These are phyloP conservation scores for Zaprionus ghesquierei DNA, from an alignment of 1,140 invertebrate species.

Conservation along the genomic window DNA sequence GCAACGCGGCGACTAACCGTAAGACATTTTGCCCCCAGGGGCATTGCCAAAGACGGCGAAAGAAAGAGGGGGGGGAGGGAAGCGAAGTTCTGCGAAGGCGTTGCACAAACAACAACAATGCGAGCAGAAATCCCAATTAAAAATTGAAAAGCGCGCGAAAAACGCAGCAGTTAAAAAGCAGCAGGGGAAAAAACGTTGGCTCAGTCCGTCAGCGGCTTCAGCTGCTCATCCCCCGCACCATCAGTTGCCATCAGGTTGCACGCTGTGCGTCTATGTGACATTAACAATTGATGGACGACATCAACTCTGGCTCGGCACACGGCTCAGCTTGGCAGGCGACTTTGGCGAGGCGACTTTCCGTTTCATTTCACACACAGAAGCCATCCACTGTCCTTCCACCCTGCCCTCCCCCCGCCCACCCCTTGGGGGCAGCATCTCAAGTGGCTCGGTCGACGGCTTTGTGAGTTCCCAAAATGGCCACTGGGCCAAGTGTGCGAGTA, in stretches of 20 bases:
- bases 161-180: constrained; percentile 66
- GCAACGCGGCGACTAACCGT: constrained; percentile 9
- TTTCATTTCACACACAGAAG: constrained; percentile 31
- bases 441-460: constrained; percentile 2
- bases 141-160: constrained; percentile 74
- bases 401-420: background rate
- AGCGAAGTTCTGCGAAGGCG: constrained; percentile 55
- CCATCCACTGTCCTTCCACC: background rate
- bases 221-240: constrained; percentile 18
- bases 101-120: constrained; percentile 32
- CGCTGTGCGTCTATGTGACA: constrained; percentile 65
- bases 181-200: constrained; percentile 37
- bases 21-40: constrained; percentile 42
- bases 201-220: constrained; percentile 26
- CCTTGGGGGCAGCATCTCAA: constrained; percentile 9
- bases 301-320: constrained; percentile 41
- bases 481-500: constrained; percentile 14
- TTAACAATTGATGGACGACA: constrained; percentile 77
- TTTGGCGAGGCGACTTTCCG: constrained; percentile 31
- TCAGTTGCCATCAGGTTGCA: constrained; percentile 20
- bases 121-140: constrained; percentile 71
- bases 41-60: constrained; percentile 4
- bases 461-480: constrained; percentile 24
- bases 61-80: no score
- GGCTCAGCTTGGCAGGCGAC: constrained; percentile 61